Conservation (phyloP, 1,140 invertebrate species). For the Zaprionus taronus region DNA sequence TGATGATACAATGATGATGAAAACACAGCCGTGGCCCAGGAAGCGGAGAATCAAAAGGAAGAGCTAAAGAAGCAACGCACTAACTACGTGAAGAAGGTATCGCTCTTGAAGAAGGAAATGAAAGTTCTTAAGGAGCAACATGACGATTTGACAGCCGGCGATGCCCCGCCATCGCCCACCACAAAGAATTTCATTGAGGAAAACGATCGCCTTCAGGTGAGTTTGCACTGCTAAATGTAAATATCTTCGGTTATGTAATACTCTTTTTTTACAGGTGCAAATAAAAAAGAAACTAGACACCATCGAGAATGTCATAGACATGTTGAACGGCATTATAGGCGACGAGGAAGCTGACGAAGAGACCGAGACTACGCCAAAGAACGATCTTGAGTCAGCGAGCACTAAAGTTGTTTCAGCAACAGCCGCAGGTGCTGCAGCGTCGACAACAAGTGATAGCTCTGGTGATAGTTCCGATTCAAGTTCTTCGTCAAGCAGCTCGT, state of each 20-base stretch:
- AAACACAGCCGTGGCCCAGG: slow-evolving; percentile 89
- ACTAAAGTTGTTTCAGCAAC: slow-evolving; percentile 12
- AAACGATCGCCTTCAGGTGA: slow-evolving; percentile 92
- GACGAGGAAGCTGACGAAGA: slow-evolving; percentile 72
- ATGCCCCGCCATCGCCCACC: slow-evolving; percentile 87
- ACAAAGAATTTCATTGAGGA: slow-evolving; percentile 90
- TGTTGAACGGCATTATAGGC: slow-evolving; percentile 91
- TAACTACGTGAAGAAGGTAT: slow-evolving; percentile 90
- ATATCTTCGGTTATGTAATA: neutral
- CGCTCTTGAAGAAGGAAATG: slow-evolving; percentile 89
- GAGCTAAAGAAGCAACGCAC: slow-evolving; percentile 91
- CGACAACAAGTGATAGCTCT: slow-evolving; percentile 62
- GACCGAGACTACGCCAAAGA: slow-evolving; percentile 23
- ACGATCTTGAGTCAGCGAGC: slow-evolving; percentile 12
- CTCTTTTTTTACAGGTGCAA: slow-evolving; percentile 87
- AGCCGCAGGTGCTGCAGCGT: slow-evolving; percentile 23
- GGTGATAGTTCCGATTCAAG: slow-evolving; percentile 64
- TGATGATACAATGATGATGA: neutral
- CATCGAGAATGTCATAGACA: slow-evolving; percentile 93
- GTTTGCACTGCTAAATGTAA: neutral
- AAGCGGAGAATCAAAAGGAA: slow-evolving; percentile 91
- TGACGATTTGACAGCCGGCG: slow-evolving; percentile 87
- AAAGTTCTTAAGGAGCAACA: slow-evolving; percentile 91
- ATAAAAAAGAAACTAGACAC: slow-evolving; percentile 93
- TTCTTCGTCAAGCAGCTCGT: slow-evolving; percentile 51